Conservation (phyloP, 1,140 invertebrate genomes). For the Pseudomyrmex cubaensis region DNA sequence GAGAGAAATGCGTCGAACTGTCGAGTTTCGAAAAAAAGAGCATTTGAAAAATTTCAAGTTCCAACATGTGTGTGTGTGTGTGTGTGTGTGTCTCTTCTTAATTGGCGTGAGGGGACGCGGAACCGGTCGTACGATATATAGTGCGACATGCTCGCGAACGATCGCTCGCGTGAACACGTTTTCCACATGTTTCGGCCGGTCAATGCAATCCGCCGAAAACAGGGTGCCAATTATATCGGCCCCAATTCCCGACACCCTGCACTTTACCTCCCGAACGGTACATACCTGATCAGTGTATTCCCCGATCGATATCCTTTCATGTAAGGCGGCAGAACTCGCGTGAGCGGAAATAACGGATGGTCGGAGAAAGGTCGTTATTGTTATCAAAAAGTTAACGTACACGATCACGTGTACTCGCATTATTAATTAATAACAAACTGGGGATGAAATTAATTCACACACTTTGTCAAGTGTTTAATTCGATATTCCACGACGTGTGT, state of each 20-base stretch:
- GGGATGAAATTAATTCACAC: background rate
- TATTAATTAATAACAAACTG: background rate
- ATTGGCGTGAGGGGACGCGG: constrained; percentile 38
- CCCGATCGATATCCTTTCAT: constrained; percentile 16
- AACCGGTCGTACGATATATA: constrained; percentile 42
- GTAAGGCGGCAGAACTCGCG: background rate
- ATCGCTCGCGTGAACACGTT: constrained; percentile 54
- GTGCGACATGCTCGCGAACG: background rate
- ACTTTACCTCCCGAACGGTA: constrained; percentile 19
- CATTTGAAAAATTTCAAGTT: constrained; percentile 59
- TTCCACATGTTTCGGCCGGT: constrained; percentile 69
- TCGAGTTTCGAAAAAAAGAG: background rate
- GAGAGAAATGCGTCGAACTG: background rate
- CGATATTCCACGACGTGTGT: too few relatives aligned
- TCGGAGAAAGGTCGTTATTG: background rate
- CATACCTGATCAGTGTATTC: constrained; percentile 13
- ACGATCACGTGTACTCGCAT: background rate
- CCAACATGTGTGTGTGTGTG: constrained; percentile 22
- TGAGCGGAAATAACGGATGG: background rate
- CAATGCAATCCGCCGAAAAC: constrained; percentile 69
- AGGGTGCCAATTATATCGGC: constrained; percentile 74
- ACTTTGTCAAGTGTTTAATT: too few relatives aligned
- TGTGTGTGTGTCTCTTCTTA: constrained; percentile 5
- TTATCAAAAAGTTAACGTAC: background rate
- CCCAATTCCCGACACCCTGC: constrained; percentile 58